Conservation (phyloP, 2,113 vertebrate genomes). For the Pandion haliaetus region DNA sequence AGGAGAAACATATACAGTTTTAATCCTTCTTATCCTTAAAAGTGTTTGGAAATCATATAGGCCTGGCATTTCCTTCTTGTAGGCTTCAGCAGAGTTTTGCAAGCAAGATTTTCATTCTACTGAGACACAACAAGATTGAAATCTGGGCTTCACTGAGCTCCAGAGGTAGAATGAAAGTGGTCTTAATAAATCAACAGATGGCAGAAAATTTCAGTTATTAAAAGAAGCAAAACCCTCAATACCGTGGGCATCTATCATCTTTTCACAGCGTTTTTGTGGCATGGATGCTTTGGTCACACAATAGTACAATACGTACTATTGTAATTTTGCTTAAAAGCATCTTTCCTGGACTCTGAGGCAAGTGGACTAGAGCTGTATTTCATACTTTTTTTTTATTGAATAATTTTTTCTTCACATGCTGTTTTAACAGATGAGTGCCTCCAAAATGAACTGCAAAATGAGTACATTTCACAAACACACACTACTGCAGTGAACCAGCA, state of each 20-base stretch:
- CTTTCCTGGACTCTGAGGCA: neutral
- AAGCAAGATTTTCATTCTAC: neutral
- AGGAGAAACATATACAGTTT: neutral
- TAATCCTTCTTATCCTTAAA: neutral
- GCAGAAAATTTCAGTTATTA: neutral
- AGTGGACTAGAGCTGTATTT: neutral
- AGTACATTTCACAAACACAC: neutral
- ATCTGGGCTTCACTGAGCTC: neutral
- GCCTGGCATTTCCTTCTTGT: neutral
- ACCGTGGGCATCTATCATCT: neutral
- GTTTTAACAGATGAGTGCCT: neutral
- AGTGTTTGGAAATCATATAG: neutral
- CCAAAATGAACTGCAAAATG: neutral
- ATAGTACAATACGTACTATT: neutral
- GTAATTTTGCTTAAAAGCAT: neutral
- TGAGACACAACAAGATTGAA: neutral
- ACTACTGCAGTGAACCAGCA: neutral
- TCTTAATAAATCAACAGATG: neutral
- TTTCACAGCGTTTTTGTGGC: neutral
- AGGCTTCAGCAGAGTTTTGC: neutral
- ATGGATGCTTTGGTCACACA: neutral
- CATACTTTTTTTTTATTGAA: neutral
- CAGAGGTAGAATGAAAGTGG: neutral
- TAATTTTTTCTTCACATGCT: neutral
- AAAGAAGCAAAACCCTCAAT: neutral